phyloP scores from a whole-genome alignment of 1,140 invertebrate genomes.

The Pectinophora gossypiella region DNA sequence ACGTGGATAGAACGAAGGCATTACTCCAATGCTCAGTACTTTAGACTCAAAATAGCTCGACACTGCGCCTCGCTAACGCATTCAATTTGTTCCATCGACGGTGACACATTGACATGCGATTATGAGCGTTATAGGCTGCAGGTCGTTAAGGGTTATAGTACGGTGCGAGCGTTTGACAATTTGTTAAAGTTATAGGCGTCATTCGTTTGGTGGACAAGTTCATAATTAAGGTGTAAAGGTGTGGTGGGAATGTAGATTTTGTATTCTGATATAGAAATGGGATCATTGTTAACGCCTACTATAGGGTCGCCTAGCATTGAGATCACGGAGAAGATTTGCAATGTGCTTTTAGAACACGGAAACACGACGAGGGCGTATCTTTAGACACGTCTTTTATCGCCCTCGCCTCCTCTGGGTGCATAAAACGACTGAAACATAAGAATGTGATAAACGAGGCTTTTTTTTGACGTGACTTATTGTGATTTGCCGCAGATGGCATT shows the following conservation, averaged over 20 bases:
- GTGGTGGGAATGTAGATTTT: not conserved
- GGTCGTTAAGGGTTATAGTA: conserved; percentile 25
- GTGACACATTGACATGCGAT: conserved; percentile 50
- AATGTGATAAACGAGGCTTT: too few species aligned
- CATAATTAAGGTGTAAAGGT: not conserved
- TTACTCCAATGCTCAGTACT: conserved; percentile 54
- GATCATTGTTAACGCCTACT: too few species aligned
- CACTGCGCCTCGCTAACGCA: conserved; percentile 30
- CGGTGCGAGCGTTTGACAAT: conserved; percentile 22
- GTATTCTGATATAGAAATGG: not conserved
- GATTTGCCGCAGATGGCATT: too few species aligned
- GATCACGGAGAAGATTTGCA: too few species aligned
- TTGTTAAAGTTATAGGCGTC: conserved; percentile 37
- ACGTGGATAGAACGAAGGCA: conserved; percentile 49
- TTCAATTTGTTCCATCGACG: conserved; percentile 33
- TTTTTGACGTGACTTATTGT: too few species aligned
- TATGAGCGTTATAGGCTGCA: conserved; percentile 41
- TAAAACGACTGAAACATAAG: too few species aligned
- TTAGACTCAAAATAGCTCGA: conserved; percentile 48
- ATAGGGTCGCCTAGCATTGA: too few species aligned
- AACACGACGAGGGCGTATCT: too few species aligned
- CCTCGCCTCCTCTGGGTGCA: too few species aligned
- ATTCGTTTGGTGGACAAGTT: conserved; percentile 23
- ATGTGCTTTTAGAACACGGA: too few species aligned
- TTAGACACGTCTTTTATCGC: too few species aligned